phyloP scores from a whole-genome alignment of 23 tunicate species.

The Clavelina lepadiformis region DNA sequence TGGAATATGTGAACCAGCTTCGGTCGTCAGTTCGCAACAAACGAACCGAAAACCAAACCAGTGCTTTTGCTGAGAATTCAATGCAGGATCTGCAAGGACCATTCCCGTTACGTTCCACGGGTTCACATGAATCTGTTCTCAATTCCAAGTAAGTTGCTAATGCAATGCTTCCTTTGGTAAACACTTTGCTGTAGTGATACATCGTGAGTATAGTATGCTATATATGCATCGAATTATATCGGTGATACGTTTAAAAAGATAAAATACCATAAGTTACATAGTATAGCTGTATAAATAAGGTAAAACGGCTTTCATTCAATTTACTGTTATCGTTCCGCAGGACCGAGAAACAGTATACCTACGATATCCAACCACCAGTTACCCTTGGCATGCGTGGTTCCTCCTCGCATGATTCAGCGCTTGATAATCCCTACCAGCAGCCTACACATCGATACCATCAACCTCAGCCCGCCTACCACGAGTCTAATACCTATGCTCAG shows the following conservation, averaged over 20 bases:
- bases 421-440: slow-evolving; percentile 50
- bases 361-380: slow-evolving; percentile 7
- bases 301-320: no score
- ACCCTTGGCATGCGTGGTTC: slow-evolving; percentile 49
- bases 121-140: slow-evolving; percentile 83
- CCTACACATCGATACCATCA: slow-evolving; percentile 11
- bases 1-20: slow-evolving; percentile 38
- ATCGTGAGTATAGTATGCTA: no score
- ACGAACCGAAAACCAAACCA: neutral
- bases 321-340: slow-evolving; percentile 20
- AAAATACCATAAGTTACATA: no score
- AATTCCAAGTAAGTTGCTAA: slow-evolving; percentile 49
- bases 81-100: neutral
- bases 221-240: no score
- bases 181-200: no score
- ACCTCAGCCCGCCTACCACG: slow-evolving; percentile 7
- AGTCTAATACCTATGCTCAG: slow-evolving; percentile 1
- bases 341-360: slow-evolving; percentile 21
- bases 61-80: neutral
- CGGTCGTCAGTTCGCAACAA: neutral
- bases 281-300: no score
- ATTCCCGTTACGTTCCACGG: slow-evolving; percentile 65
- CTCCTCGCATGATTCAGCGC: slow-evolving; percentile 71
- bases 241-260: no score
- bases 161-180: no score